Conservation (phyloP, 2,113 vertebrate genomes). For the Hiodon tergisus region DNA sequence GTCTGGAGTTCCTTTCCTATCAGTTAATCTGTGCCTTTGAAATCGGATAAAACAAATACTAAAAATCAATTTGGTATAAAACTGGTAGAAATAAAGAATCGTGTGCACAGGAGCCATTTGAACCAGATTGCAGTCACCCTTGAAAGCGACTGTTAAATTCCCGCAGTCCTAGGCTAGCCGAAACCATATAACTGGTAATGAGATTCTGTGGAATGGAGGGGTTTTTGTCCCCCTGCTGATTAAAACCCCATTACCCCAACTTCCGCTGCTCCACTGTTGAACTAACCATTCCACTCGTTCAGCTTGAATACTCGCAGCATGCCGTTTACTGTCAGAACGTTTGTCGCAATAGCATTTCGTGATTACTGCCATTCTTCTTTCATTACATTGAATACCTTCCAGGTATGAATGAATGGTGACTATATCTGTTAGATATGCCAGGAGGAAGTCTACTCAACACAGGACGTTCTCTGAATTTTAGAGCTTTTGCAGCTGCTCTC, state of each 20-base stretch:
- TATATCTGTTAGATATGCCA: background rate
- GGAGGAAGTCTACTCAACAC: background rate
- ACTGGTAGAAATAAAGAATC: background rate
- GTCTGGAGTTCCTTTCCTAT: background rate
- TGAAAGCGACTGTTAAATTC: background rate
- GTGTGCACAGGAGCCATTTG: background rate
- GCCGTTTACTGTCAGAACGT: no score
- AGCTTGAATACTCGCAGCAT: no score
- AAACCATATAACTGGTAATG: no score
- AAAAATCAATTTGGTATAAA: background rate
- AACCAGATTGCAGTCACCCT: background rate
- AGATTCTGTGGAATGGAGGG: no score
- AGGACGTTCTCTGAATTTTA: background rate
- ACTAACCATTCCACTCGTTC: no score
- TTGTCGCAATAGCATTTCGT: background rate
- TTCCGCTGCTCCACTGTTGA: background rate
- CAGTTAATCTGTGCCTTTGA: constrained; percentile 24
- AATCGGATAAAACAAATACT: background rate
- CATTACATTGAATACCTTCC: background rate
- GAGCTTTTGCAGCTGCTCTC: background rate
- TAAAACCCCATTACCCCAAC: background rate
- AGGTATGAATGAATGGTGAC: background rate
- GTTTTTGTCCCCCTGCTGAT: no score
- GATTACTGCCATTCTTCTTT: background rate
- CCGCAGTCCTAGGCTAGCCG: background rate